A percentile compares a stretch with the other conserved stretches of the same genome.
These are phyloP conservation scores for Amblyjoppa fuscipennis DNA, from an alignment of 2,888 invertebrate genomes.

Conservation along the genomic window DNA sequence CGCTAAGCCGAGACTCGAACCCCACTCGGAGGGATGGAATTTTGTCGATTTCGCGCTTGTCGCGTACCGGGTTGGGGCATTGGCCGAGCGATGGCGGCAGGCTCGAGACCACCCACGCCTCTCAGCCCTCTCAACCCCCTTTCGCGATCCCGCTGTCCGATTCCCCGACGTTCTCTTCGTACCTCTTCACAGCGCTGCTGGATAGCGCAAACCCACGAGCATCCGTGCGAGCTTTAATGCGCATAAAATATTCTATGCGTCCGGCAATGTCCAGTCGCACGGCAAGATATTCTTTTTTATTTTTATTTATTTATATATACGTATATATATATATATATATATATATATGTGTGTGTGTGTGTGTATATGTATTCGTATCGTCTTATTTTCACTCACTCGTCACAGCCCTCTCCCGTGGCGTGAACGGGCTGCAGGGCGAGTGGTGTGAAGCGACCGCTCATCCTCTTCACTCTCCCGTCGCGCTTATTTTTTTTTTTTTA, in stretches of 20 bases:
- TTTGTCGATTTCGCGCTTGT: slow-evolving; percentile 35
- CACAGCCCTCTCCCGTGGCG: slow-evolving; percentile 4
- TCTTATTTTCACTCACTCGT: slow-evolving; percentile 18
- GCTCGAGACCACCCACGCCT: slow-evolving; percentile 68
- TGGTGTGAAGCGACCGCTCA: slow-evolving; percentile 28
- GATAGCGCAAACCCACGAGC: slow-evolving; percentile 2
- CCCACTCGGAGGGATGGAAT: slow-evolving; percentile 45
- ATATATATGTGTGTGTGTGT: too few relatives aligned
- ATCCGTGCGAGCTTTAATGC: slow-evolving; percentile 6
- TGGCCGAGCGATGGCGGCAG: slow-evolving; percentile 78
- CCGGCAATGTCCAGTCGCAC: slow-evolving; percentile 20
- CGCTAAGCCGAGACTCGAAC: slow-evolving; percentile 68
- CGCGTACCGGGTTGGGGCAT: slow-evolving; percentile 72
- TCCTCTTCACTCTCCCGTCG: slow-evolving; percentile 35
- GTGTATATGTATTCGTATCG: background rate
- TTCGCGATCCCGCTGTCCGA: slow-evolving; percentile 21
- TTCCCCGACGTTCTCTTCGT: background rate
- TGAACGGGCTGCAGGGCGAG: slow-evolving; percentile 30
- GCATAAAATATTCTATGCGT: slow-evolving; percentile 38
- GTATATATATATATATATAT: background rate
- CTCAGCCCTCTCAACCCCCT: slow-evolving; percentile 17
- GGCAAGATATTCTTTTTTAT: background rate
- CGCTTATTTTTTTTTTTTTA: slow-evolving; percentile 35
- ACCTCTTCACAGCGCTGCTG: slow-evolving; percentile 9
- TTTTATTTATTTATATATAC: slow-evolving; percentile 9